Evolutionary conservation across 2,888 invertebrate species (phyloP), one percentile per base, ranked within the genome.

Genomic region (Lobophora halterata): DNA sequence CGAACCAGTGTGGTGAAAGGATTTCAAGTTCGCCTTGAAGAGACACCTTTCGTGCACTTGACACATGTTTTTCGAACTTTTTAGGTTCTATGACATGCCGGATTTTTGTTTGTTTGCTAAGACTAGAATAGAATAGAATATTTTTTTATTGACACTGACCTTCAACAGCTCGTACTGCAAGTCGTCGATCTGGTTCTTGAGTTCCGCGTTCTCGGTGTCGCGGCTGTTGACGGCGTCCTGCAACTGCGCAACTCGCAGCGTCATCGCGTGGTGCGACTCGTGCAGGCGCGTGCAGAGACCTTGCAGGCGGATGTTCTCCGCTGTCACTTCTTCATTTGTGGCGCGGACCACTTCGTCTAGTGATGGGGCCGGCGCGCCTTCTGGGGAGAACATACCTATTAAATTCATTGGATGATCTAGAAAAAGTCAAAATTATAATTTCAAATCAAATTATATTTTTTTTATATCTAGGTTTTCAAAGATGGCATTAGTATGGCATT

Each of bases 111-210:
- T n/a, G n/a, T n/a, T n/a, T n/a, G n/a, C n/a, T n/a, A n/a, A n/a
- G n/a, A n/a, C n/a, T n/a, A n/a, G n/a, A n/a, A n/a, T n/a, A n/a
- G n/a, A n/a, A n/a, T n/a, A n/a, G n/a, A n/a, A n/a, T n/a, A n/a
- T n/a, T n/a, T n/a, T n/a, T n/a, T n/a, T n/a, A n/a, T n/a, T n/a
- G n/a, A 23, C 6, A 25, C 6, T 9, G 32, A 87, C 93, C 89
- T 97, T 97, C 65, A 94, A 91, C 26, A 96, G 76, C 69, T 97
- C 97, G 65, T 97, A 99, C 71, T 97, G 97, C 32, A 98, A 81
- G 74, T 99, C 99, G 65, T 99, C 98, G 28, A 98, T 94, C 86
- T 98, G 97, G 78, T 98, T 98, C 71, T 96, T 93, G 32, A 98
- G 86, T 75, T 99, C 98, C 0, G 97, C 98, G 46, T 93, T 95